These are phyloP conservation scores for Acropora yongei DNA, from an alignment of 64 coral and sea anemone species.

Conservation along the genomic window DNA sequence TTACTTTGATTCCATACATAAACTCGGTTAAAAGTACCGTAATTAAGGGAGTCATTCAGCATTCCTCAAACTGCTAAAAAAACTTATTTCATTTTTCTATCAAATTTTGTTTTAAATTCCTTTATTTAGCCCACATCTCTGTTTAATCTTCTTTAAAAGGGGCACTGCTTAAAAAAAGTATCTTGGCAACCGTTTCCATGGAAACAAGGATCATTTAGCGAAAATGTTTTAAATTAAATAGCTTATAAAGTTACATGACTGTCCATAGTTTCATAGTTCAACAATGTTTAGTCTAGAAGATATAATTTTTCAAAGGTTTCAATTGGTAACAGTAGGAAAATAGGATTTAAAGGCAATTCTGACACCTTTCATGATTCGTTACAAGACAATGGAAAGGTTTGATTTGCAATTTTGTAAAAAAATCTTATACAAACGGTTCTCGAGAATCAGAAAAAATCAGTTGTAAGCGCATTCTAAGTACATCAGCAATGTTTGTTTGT, in stretches of 20 bases:
- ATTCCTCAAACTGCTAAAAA: too few relatives aligned
- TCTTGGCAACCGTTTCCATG: too few relatives aligned
- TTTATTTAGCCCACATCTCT: too few relatives aligned
- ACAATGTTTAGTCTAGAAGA: not conserved
- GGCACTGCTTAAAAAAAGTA: too few relatives aligned
- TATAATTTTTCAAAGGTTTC: not conserved
- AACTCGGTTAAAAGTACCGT: too few relatives aligned
- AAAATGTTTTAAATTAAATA: not conserved
- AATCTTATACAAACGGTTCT: slow-evolving; percentile 9
- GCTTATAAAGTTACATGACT: not conserved
- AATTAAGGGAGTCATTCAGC: too few relatives aligned
- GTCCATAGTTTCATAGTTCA: not conserved
- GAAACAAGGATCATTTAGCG: not conserved
- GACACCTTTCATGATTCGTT: slow-evolving; percentile 1
- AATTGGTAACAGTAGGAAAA: not conserved
- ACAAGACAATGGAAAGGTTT: not conserved
- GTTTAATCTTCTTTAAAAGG: too few relatives aligned
- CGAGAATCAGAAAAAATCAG: not conserved
- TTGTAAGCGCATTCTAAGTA: not conserved
- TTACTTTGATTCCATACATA: too few relatives aligned
- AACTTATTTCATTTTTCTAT: too few relatives aligned
- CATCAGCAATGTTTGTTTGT: not conserved
- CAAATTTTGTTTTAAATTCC: too few relatives aligned
- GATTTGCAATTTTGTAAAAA: not conserved
- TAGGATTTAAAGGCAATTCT: not conserved